phyloP scores from a whole-genome alignment of 2,888 invertebrate species.

The Pachymerium ferrugineum region DNA sequence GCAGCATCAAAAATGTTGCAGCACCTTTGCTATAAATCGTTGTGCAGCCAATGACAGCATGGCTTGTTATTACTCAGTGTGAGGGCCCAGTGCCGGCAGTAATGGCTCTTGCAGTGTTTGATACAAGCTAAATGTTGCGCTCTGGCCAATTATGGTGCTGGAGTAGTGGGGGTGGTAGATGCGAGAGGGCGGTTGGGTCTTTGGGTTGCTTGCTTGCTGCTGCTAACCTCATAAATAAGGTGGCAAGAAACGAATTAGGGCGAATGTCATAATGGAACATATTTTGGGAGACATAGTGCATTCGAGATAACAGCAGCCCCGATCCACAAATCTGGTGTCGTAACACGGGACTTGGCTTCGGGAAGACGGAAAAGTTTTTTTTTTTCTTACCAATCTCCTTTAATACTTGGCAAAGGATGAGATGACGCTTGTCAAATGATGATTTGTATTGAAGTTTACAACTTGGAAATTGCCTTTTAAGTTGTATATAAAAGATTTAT shows the following conservation, averaged over 20 bases:
- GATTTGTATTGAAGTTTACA: no score
- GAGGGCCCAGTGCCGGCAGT: constrained; percentile 9
- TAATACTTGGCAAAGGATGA: no score
- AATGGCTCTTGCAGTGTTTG: constrained; percentile 13
- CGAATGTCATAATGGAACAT: constrained; percentile 13
- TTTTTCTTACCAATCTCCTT: no score
- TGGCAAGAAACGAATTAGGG: constrained; percentile 13
- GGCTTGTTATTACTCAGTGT: constrained; percentile 13
- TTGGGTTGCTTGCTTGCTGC: background rate
- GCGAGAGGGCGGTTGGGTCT: background rate
- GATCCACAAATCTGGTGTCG: background rate
- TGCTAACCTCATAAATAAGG: constrained; percentile 13
- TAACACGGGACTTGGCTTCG: background rate
- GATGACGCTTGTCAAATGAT: no score
- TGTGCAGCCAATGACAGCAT: background rate
- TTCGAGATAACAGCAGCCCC: constrained; percentile 2
- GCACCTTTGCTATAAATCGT: constrained; percentile 3
- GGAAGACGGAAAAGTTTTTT: background rate
- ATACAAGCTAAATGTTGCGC: constrained; percentile 13
- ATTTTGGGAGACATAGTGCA: constrained; percentile 8
- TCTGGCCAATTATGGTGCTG: constrained; percentile 8
- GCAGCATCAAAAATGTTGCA: constrained; percentile 13
- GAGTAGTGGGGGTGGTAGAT: background rate
- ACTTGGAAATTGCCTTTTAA: no score
- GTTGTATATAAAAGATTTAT: no score